These are phyloP conservation scores for Pocillopora meandrina DNA, from an alignment of 92 coral and sea anemone species.

Conservation along the genomic window DNA sequence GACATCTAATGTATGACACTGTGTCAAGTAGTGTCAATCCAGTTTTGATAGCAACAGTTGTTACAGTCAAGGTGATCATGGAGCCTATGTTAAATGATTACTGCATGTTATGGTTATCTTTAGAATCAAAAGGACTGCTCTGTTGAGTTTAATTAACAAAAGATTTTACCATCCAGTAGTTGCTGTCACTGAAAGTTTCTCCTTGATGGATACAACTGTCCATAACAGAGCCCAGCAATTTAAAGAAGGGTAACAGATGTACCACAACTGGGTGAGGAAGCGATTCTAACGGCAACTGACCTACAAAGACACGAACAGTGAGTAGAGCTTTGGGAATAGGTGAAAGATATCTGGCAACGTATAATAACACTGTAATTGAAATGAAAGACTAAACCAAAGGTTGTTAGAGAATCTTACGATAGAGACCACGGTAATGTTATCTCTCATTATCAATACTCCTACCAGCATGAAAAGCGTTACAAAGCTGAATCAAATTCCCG, in stretches of 20 bases:
- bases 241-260: constrained; percentile 85
- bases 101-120: no score
- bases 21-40: no score
- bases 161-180: constrained; percentile 61
- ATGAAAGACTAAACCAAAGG: no score
- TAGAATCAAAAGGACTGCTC: background rate
- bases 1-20: no score
- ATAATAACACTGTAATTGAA: no score
- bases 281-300: constrained; percentile 64
- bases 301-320: constrained; percentile 20
- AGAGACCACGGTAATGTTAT: background rate
- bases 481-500: constrained; percentile 32
- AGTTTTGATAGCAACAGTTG: no score
- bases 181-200: constrained; percentile 45
- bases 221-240: constrained; percentile 48
- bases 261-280: constrained; percentile 84
- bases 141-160: background rate
- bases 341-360: no score
- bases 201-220: constrained; percentile 41
- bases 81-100: no score
- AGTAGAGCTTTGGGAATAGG: background rate
- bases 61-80: no score
- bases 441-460: background rate
- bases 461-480: constrained; percentile 34
- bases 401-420: no score